A percentile compares a stretch with the other conserved stretches of the same genome.
These are phyloP conservation scores for Mycalesis mineus DNA, from an alignment of 2,888 invertebrate species.

Conservation along the genomic window DNA sequence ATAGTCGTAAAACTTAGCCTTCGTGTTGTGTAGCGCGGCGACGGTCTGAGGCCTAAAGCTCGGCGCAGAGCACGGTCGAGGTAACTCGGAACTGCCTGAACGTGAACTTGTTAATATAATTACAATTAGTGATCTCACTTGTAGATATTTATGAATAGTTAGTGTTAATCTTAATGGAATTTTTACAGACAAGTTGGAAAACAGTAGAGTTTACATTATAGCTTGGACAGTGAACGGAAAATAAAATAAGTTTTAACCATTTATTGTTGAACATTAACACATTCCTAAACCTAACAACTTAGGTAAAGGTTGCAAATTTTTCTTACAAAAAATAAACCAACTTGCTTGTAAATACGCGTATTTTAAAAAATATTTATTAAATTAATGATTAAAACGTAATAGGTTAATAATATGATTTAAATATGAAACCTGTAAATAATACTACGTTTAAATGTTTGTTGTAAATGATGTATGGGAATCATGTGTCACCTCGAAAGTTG, in stretches of 20 bases:
- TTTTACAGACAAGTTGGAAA: neutral
- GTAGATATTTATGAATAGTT: slow-evolving; percentile 39
- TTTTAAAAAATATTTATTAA: slow-evolving; percentile 29
- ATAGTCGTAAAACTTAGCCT: neutral
- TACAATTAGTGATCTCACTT: slow-evolving; percentile 56
- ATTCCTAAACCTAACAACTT: too few relatives aligned
- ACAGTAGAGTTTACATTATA: too few relatives aligned
- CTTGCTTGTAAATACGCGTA: too few relatives aligned
- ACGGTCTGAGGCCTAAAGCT: slow-evolving; percentile 24
- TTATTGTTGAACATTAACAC: too few relatives aligned
- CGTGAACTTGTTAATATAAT: slow-evolving; percentile 21
- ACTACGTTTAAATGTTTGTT: slow-evolving; percentile 2
- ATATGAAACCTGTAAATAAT: slow-evolving; percentile 18
- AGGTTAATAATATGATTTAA: neutral
- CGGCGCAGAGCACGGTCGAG: neutral
- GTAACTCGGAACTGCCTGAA: neutral
- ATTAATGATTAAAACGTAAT: slow-evolving; percentile 10
- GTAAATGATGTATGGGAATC: slow-evolving; percentile 19
- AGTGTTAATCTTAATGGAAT: slow-evolving; percentile 19
- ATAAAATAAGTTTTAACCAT: too few relatives aligned
- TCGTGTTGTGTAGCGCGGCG: slow-evolving; percentile 1
- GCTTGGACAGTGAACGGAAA: too few relatives aligned
- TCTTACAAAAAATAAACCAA: too few relatives aligned
- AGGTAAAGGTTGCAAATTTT: too few relatives aligned
- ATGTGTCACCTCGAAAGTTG: slow-evolving; percentile 31